Percentiles rank a stretch among this genome's conserved stretches.
Evolutionary conservation across 2,888 invertebrate genomes (phyloP).

Genomic region (Steinernema hermaphroditum): DNA sequence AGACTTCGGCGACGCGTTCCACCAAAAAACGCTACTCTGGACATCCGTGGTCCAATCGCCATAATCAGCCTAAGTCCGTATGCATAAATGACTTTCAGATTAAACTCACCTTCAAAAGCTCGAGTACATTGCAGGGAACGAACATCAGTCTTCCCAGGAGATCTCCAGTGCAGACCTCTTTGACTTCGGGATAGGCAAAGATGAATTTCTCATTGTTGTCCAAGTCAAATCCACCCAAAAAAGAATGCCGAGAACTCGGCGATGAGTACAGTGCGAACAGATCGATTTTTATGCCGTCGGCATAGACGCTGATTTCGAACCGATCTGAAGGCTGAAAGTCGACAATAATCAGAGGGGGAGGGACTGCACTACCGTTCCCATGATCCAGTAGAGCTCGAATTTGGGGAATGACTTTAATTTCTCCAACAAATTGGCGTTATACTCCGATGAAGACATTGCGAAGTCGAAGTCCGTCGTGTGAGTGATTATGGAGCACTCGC

Average conservation of each 20-base stretch:
- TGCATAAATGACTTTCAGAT: no score
- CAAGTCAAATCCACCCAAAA: neutral
- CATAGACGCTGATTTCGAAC: slow-evolving; percentile 5
- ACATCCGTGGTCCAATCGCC: no score
- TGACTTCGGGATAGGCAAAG: neutral
- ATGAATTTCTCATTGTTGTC: neutral
- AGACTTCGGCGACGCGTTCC: no score
- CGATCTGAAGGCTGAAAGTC: neutral
- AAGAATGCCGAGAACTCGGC: neutral
- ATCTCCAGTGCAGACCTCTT: neutral
- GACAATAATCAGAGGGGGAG: neutral
- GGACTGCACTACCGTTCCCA: neutral
- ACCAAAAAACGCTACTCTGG: no score
- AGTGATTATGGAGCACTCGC: slow-evolving; percentile 39
- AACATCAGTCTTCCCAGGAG: neutral
- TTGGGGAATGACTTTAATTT: neutral
- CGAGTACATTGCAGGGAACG: neutral
- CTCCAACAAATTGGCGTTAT: neutral
- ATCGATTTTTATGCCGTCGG: neutral
- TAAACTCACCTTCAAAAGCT: neutral
- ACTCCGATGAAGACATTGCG: slow-evolving; percentile 11
- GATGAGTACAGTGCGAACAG: neutral
- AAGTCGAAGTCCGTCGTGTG: slow-evolving; percentile 39
- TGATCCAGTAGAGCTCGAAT: neutral
- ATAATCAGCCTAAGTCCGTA: no score